Evolutionary conservation across 2,113 vertebrate genomes (phyloP).

Genomic region (Semicossyphus pulcher): DNA sequence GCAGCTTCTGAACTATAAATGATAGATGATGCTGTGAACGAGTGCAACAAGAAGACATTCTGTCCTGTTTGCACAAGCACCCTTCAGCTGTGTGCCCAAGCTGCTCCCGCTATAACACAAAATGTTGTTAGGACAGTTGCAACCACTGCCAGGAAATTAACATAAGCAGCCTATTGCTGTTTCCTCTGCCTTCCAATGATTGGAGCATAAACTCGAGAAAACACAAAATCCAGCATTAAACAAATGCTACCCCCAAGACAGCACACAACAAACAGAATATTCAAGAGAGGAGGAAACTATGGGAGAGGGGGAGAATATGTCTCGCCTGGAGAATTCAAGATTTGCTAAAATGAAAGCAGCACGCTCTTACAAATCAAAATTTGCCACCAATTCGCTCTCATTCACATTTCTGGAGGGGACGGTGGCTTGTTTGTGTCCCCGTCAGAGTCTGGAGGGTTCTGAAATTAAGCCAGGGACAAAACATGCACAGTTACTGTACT

Average conservation of each 20-base stretch:
- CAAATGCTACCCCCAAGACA: slow-evolving; percentile 61
- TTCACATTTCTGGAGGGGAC: slow-evolving; percentile 60
- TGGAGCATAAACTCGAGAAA: slow-evolving; percentile 49
- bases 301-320: slow-evolving; percentile 57
- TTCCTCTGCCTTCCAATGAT: slow-evolving; percentile 61
- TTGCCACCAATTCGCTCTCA: slow-evolving; percentile 69
- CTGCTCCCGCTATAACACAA: slow-evolving; percentile 55
- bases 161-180: slow-evolving; percentile 64
- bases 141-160: slow-evolving; percentile 60
- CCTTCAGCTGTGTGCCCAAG: slow-evolving; percentile 25
- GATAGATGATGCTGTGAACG: slow-evolving; percentile 14
- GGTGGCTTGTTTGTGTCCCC: slow-evolving; percentile 56
- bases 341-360: slow-evolving; percentile 63
- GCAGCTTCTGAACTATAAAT: slow-evolving; percentile 24
- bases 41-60: slow-evolving; percentile 13
- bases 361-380: slow-evolving; percentile 70
- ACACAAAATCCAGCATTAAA: slow-evolving; percentile 55
- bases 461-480: slow-evolving; percentile 67
- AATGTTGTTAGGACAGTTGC: slow-evolving; percentile 72
- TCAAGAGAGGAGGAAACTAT: slow-evolving; percentile 56
- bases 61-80: background rate
- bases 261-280: slow-evolving; percentile 71
- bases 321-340: slow-evolving; percentile 67
- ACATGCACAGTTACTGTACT: slow-evolving; percentile 36
- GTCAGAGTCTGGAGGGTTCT: slow-evolving; percentile 44